These are phyloP conservation scores for Beroe forskalii DNA, from an alignment of 37 sponge, comb jelly and placozoan species.

Conservation along the genomic window DNA sequence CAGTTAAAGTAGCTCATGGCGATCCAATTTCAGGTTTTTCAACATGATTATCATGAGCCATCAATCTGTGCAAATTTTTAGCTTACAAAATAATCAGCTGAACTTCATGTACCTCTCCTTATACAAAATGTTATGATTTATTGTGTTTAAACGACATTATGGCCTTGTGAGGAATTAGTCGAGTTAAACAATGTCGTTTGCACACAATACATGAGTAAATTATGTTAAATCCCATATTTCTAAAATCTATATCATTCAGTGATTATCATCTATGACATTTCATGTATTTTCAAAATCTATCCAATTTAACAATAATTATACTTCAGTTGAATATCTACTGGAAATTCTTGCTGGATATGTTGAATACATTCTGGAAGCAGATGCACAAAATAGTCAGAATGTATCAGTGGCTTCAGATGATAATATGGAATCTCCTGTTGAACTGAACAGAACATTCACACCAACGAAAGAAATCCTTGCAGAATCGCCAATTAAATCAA, in stretches of 20 bases:
- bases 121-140: too few relatives aligned
- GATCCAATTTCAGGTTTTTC: slow-evolving; percentile 1
- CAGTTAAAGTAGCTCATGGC: neutral
- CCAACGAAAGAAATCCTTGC: neutral
- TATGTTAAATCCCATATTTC: too few relatives aligned
- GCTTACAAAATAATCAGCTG: neutral
- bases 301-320: too few relatives aligned
- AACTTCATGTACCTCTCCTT: too few relatives aligned
- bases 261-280: too few relatives aligned
- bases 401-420: neutral
- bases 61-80: neutral
- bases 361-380: slow-evolving; percentile 7
- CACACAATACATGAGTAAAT: too few relatives aligned
- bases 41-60: neutral
- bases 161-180: too few relatives aligned
- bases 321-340: slow-evolving; percentile 8
- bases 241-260: too few relatives aligned
- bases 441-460: neutral
- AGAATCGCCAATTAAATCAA: slow-evolving; percentile 34
- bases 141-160: too few relatives aligned
- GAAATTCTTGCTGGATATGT: slow-evolving; percentile 22
- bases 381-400: neutral
- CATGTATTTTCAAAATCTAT: too few relatives aligned
- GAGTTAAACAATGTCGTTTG: too few relatives aligned
- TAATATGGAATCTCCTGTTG: neutral